Evolutionary conservation across 2,888 invertebrate genomes (phyloP), one percentile per base, ranked within the genome.

Genomic region (Plutella xylostella): DNA sequence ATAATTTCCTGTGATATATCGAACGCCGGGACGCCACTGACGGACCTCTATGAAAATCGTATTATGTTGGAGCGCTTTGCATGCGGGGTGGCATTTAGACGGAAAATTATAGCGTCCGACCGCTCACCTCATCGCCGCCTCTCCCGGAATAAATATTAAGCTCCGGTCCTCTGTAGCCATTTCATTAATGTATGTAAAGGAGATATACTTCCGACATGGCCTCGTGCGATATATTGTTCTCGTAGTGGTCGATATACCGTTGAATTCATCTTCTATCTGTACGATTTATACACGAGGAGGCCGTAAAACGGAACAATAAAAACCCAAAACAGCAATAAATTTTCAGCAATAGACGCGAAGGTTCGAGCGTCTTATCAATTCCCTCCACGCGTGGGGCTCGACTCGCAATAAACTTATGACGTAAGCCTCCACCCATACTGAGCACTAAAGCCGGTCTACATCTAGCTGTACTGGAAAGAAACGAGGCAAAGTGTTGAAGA

Each of bases 261-360:
- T 68, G 71, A 78, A 82, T 82, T 78, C 77, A 78, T 80, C 78
- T 80, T 80, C 73, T 83, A 82, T 80, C 83, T 80, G 68, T 72
- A 72, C 75, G 75, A 82, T 83, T 83, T 83, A 83, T 82, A 75
- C 65, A 74, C 75, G 79, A 69, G 69, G 67, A 79, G 77, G 83
- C 78, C 78, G 79, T 85, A 85, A 85, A 85, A 82, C 82, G 79
- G 78, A 85, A 85, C 85, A 85, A 85, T 85, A 85, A 85, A 85
- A 85, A 84, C 83, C 83, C 84, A 84, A 85, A 85, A 85, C 85
- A 85, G 82, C 78, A 77, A 85, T 85, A 85, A 84, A 85, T 85
- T 85, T 80, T 71, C 65, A 74, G 80, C 79, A 82, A 83, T 82
- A 82, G 82, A 79, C 75, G 83, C 82, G 74, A 79, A 83, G 83